Percentiles rank a stretch among this genome's conserved stretches.
phyloP scores from a whole-genome alignment of 2,888 invertebrate species.

The Digitonthophagus gazella region DNA sequence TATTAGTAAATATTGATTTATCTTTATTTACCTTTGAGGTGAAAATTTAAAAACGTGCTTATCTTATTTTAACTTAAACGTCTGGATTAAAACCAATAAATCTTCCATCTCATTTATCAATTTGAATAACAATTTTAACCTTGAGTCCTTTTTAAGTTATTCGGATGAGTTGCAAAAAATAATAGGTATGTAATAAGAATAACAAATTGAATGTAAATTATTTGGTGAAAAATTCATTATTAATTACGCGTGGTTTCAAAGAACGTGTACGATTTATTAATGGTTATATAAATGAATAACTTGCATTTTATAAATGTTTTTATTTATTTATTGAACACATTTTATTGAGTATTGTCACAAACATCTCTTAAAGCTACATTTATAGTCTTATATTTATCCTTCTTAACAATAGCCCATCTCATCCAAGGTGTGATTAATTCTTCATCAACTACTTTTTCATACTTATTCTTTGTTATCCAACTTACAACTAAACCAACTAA shows the following conservation, averaged over 20 bases:
- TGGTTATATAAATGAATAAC: too few relatives aligned
- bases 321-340: neutral
- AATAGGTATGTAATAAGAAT: neutral
- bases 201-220: too few relatives aligned
- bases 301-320: too few relatives aligned
- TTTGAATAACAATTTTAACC: neutral
- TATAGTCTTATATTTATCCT: conserved; percentile 6
- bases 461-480: conserved; percentile 27
- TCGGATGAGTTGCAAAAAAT: neutral
- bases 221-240: too few relatives aligned
- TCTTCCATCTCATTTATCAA: neutral
- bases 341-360: neutral
- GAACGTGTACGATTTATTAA: neutral
- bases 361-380: conserved; percentile 1
- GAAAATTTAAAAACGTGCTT: neutral
- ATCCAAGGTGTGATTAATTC: conserved; percentile 31
- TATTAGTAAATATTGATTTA: too few relatives aligned
- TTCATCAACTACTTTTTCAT: conserved; percentile 25
- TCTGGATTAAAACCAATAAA: neutral
- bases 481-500: conserved; percentile 29
- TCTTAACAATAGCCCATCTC: conserved; percentile 23
- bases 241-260: neutral
- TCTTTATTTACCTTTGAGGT: too few relatives aligned
- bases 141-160: neutral
- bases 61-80: neutral